phyloP scores from a whole-genome alignment of 2,888 invertebrate species.

The Cephus pygmeus region DNA sequence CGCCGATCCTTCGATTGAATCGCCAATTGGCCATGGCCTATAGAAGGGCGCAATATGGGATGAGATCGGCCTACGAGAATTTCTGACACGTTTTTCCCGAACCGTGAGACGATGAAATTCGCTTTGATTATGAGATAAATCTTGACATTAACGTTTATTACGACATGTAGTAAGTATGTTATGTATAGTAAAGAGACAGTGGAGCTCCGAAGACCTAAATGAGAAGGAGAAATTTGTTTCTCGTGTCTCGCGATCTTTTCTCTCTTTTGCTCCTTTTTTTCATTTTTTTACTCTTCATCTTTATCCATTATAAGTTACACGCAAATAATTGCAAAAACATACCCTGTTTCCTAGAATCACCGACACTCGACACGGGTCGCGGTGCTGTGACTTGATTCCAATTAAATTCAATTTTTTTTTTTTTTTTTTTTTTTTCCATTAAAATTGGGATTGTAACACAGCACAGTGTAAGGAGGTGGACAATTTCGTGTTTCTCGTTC shows the following conservation, averaged over 20 bases:
- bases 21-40: too few relatives aligned
- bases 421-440: constrained; percentile 32
- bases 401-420: constrained; percentile 43
- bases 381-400: constrained; percentile 53
- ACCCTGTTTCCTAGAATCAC: constrained; percentile 94
- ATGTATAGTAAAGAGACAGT: constrained; percentile 35
- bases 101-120: constrained; percentile 10
- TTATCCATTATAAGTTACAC: constrained; percentile 69
- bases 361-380: constrained; percentile 41
- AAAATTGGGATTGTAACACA: constrained; percentile 39
- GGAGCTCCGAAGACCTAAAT: constrained; percentile 31
- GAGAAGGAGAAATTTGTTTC: constrained; percentile 24
- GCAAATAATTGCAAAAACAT: constrained; percentile 92
- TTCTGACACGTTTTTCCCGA: neutral
- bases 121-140: constrained; percentile 26
- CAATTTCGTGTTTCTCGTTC: constrained; percentile 22
- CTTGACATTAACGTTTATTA: constrained; percentile 7
- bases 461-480: constrained; percentile 47
- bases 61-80: too few relatives aligned
- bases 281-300: neutral
- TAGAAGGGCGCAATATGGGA: too few relatives aligned
- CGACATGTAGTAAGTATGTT: constrained; percentile 21
- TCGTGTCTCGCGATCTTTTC: constrained; percentile 23
- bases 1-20: too few relatives aligned
- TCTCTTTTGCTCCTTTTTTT: too few relatives aligned